Percentiles rank a stretch among this genome's conserved stretches.
Evolutionary conservation across 2,797 vertebrate species (phyloP).

Genomic region (Holocentrus rufus): DNA sequence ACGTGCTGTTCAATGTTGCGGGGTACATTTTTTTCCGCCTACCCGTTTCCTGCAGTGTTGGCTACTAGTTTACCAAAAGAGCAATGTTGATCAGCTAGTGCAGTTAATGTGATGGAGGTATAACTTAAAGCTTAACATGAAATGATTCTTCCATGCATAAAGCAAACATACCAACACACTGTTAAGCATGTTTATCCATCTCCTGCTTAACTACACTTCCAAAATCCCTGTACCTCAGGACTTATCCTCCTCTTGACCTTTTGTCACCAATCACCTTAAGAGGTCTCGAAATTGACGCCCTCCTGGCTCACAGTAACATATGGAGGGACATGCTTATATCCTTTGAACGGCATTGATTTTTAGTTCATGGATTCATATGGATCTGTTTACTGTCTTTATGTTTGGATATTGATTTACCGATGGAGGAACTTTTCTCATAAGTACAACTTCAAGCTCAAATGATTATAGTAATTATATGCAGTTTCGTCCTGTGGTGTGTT

Average conservation of each 20-base stretch:
- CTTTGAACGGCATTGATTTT: not conserved
- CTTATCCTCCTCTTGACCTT: slow-evolving; percentile 60
- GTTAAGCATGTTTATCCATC: slow-evolving; percentile 19
- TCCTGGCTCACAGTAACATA: slow-evolving; percentile 16
- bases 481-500: not conserved
- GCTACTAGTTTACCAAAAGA: not conserved
- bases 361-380: not conserved
- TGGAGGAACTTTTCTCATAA: not conserved
- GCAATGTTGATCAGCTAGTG: not conserved
- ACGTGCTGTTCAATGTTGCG: slow-evolving; percentile 93
- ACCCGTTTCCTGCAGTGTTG: not conserved
- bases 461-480: not conserved
- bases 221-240: slow-evolving; percentile 40
- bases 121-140: not conserved
- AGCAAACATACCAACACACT: not conserved
- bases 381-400: not conserved
- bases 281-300: slow-evolving; percentile 28
- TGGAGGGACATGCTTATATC: not conserved
- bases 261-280: slow-evolving; percentile 51
- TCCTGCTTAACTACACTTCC: slow-evolving; percentile 42
- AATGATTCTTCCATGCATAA: not conserved
- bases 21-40: slow-evolving; percentile 88
- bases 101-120: not conserved
- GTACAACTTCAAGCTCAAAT: not conserved
- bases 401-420: slow-evolving; percentile 4